Percentiles rank a stretch among this genome's conserved stretches.
These are phyloP conservation scores for Zaprionus taronus DNA, from an alignment of 1,140 invertebrate species.

Conservation along the genomic window DNA sequence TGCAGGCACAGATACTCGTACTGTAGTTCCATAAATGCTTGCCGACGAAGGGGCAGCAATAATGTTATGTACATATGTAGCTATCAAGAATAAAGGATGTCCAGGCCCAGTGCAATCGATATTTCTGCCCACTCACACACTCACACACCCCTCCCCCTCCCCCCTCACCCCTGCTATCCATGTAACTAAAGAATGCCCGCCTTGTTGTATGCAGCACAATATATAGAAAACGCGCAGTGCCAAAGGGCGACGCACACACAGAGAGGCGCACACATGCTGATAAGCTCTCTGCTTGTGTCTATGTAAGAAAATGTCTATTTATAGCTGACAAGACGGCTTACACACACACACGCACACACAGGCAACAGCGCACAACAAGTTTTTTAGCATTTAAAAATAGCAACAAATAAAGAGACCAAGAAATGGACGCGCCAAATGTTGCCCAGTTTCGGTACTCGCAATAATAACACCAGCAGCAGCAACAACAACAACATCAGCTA, in stretches of 20 bases:
- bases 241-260: conserved; percentile 54
- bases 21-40: background rate
- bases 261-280: conserved; percentile 19
- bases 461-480: conserved; percentile 1
- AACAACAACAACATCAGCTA: background rate
- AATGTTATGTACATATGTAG: conserved; percentile 2
- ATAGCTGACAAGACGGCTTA: conserved; percentile 16
- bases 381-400: conserved; percentile 42
- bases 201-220: conserved; percentile 59
- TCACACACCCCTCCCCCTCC: background rate
- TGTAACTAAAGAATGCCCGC: conserved; percentile 37
- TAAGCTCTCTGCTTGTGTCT: conserved; percentile 16
- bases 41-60: background rate
- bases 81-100: conserved; percentile 26
- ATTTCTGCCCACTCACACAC: background rate
- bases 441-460: conserved; percentile 9
- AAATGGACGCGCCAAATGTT: conserved; percentile 36
- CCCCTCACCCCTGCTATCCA: background rate
- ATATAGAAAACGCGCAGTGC: conserved; percentile 45
- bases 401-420: conserved; percentile 33
- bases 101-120: conserved; percentile 36
- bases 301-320: conserved; percentile 40
- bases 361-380: conserved; percentile 21
- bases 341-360: conserved; percentile 6
- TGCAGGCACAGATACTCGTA: conserved; percentile 12